Evolutionary conservation across 2,113 vertebrate genomes (phyloP), one percentile per base, ranked within the genome.

Genomic region (Coptodon rendalli): DNA sequence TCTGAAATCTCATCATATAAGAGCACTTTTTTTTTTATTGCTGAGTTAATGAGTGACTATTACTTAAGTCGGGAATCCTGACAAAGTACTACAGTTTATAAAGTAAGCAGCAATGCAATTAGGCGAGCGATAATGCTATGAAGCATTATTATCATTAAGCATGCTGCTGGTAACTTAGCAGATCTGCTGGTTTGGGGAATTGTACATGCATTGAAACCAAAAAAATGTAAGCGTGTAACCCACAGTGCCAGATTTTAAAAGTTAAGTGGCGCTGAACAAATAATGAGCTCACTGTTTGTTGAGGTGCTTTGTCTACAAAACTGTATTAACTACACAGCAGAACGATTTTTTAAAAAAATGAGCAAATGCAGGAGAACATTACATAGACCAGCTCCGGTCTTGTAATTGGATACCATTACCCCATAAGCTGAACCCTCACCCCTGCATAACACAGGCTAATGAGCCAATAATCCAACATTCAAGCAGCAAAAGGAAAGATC

Each of bases 401-500:
- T 19, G 54, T 12, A 76, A 83, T 61, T 8, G 6, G 27, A 36
- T 80, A 40, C 66, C 68, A 84, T 80, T n/a, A 66, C 11, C 19
- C 50, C 19, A 22, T 56, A 78, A 31, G 4, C 27, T 57, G 61
- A 83, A 78, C 45, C 16, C 11, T 52, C 27, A 52, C 24, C 71
- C 43, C 10, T 78, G 71, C 34, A 80, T 36, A 61, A 48, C 53
- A 56, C 8, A 10, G 45, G 31, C 87, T 83, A 87, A 88, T 89
- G 90, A 90, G 52, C 53, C 7, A 7, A 85, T 81, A 57, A 86
- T 29, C n/a, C 17, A 54, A 17, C 7, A 5, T 54, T 31, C 57
- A 83, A 79, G 76, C 53, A 22, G 45, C 34, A 83, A 87, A 85
- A 88, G 81, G 61, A 19, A 29, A 45, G 48, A 89, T 89, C 89